Percentiles rank a stretch among this genome's conserved stretches.
phyloP scores from a whole-genome alignment of 2,113 vertebrate genomes.

The Sprattus sprattus region DNA sequence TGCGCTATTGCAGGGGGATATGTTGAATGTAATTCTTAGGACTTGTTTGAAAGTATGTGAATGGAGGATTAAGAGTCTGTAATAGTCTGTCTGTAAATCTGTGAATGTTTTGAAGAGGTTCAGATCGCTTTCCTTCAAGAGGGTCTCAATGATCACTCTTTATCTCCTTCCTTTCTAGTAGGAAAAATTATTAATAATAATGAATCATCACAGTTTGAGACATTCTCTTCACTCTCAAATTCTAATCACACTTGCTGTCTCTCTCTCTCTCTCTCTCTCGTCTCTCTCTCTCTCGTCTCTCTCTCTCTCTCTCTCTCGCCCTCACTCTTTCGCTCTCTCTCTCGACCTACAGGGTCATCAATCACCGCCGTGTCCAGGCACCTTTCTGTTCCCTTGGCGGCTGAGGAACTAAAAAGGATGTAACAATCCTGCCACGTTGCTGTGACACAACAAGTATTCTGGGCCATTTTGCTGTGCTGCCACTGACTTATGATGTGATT shows the following conservation, averaged over 20 bases:
- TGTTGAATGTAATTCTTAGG: background rate
- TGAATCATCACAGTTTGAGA: background rate
- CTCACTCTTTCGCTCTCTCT: background rate
- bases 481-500: background rate
- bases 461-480: background rate
- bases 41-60: background rate
- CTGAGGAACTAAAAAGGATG: background rate
- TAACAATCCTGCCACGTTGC: slow-evolving; percentile 27
- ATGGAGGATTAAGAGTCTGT: background rate
- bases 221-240: background rate
- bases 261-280: background rate
- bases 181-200: background rate
- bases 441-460: slow-evolving; percentile 25
- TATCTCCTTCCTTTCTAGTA: background rate
- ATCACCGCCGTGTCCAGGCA: background rate
- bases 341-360: background rate
- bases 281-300: background rate
- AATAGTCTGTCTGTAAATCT: background rate
- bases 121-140: background rate
- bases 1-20: background rate
- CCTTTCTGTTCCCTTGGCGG: background rate
- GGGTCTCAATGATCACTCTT: background rate
- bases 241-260: background rate
- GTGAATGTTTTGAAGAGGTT: background rate
- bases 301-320: background rate